Evolutionary conservation across 1,140 invertebrate genomes (phyloP).

Genomic region (Neodiprion lecontei): DNA sequence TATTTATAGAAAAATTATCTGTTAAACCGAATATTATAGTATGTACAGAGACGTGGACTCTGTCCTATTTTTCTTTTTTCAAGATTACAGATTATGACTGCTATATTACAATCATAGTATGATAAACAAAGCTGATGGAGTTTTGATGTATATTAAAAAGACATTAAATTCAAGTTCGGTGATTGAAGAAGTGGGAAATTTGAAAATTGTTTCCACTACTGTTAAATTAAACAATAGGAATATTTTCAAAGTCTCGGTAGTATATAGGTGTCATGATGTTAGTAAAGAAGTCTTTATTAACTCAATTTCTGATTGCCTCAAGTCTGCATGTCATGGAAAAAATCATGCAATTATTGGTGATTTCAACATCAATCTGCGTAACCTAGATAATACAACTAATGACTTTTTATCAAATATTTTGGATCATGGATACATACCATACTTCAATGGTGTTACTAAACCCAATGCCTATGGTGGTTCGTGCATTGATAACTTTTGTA

Average conservation of each 20-base stretch:
- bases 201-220: neutral
- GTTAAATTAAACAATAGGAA: neutral
- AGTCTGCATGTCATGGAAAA: neutral
- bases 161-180: neutral
- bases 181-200: neutral
- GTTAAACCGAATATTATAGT: neutral
- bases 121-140: neutral
- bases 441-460: neutral
- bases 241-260: neutral
- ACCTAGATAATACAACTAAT: neutral
- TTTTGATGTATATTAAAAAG: neutral
- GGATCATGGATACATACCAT: neutral
- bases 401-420: neutral
- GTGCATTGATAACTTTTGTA: neutral
- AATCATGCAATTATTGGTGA: neutral
- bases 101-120: neutral
- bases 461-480: neutral
- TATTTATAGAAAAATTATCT: no score
- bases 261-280: neutral
- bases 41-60: neutral
- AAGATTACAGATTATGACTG: neutral
- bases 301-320: neutral
- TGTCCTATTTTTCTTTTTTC: neutral
- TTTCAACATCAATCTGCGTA: neutral
- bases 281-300: neutral